Evolutionary conservation across 1,140 invertebrate genomes (phyloP).

Genomic region (Penaeus vannamei): DNA sequence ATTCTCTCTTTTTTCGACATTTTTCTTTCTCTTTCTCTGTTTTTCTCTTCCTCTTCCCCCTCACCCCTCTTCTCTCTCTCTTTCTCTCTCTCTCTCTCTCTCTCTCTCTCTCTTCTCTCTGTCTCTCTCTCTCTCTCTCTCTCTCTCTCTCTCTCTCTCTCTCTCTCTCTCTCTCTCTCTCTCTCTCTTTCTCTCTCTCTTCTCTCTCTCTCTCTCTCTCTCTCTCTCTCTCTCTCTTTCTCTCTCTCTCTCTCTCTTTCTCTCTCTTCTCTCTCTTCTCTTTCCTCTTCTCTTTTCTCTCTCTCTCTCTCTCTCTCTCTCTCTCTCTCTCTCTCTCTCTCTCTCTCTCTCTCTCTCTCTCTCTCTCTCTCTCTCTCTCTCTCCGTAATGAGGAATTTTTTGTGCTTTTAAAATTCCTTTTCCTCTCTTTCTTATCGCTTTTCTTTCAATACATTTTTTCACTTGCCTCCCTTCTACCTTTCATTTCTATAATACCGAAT

Average conservation of each 20-base stretch:
- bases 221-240: background rate
- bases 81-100: background rate
- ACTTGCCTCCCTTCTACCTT: too few species aligned
- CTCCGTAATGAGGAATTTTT: background rate
- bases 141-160: background rate
- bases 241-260: background rate
- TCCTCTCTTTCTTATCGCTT: too few species aligned
- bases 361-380: background rate
- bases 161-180: background rate
- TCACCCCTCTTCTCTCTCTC: background rate
- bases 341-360: too few species aligned
- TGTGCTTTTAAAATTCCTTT: too few species aligned
- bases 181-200: background rate
- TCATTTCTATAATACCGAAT: too few species aligned
- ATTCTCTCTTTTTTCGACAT: background rate
- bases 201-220: background rate
- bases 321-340: too few species aligned
- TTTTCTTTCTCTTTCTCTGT: background rate
- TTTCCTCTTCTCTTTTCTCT: background rate
- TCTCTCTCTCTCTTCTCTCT: background rate
- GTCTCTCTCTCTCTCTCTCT: background rate
- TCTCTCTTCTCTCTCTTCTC: background rate
- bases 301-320: background rate
- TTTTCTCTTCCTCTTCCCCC: background rate
- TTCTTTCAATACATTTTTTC: too few species aligned